These are phyloP conservation scores for Dryomyza anilis DNA, from an alignment of 2,888 invertebrate species.

Conservation along the genomic window DNA sequence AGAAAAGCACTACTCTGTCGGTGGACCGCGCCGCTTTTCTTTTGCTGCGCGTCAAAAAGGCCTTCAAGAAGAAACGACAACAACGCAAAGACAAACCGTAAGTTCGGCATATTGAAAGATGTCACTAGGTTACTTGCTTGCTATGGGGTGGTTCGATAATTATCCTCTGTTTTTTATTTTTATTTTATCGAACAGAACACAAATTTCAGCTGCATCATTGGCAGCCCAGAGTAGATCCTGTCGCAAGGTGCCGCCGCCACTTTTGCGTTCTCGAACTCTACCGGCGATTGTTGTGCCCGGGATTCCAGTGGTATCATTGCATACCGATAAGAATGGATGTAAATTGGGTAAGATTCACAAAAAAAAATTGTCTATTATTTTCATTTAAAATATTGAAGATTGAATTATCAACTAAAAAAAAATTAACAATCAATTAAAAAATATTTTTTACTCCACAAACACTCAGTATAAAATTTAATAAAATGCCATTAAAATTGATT, in stretches of 20 bases:
- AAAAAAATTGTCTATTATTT: background rate
- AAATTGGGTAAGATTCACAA: conserved; percentile 60
- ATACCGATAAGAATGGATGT: conserved; percentile 73
- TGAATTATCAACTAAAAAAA: too few relatives aligned
- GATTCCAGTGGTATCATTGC: conserved; percentile 77
- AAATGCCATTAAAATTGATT: too few relatives aligned
- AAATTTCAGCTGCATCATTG: conserved; percentile 65
- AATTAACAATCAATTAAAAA: too few relatives aligned
- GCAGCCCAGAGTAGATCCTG: conserved; percentile 64
- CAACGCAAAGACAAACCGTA: conserved; percentile 86
- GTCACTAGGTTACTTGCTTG: background rate
- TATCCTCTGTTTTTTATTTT: background rate
- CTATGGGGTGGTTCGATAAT: background rate
- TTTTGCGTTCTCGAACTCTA: conserved; percentile 82
- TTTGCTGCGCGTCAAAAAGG: conserved; percentile 83
- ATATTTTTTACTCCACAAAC: background rate
- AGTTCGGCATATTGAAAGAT: conserved; percentile 58
- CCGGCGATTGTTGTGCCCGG: conserved; percentile 89
- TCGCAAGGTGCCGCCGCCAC: conserved; percentile 70
- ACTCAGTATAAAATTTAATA: too few relatives aligned
- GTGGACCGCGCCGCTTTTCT: conserved; percentile 90
- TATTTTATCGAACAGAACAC: conserved; percentile 57
- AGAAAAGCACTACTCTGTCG: conserved; percentile 67
- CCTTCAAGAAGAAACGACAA: conserved; percentile 88
- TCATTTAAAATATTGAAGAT: too few relatives aligned